Evolutionary conservation across 2,888 invertebrate genomes (phyloP).

Genomic region (Mayetiola destructor): DNA sequence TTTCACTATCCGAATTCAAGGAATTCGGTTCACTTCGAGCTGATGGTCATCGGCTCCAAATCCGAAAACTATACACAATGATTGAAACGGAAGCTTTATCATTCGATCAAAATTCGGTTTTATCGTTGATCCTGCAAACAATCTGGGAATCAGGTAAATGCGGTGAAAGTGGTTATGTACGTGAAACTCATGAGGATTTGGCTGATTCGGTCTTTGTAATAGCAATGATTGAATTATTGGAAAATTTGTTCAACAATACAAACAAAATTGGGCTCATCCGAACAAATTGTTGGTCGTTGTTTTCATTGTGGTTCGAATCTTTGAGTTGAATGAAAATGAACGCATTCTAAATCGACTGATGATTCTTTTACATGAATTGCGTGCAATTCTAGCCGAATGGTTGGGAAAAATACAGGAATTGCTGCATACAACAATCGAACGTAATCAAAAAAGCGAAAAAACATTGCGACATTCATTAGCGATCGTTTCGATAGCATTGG

Average conservation of each 20-base stretch:
- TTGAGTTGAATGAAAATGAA: background rate
- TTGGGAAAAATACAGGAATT: background rate
- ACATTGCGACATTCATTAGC: background rate
- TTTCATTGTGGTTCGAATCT: background rate
- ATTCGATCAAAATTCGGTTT: background rate
- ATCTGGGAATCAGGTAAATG: slow-evolving; percentile 1
- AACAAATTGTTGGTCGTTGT: background rate
- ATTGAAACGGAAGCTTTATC: slow-evolving; percentile 2
- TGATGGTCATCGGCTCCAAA: slow-evolving; percentile 1
- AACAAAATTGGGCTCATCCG: background rate
- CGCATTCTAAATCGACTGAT: background rate
- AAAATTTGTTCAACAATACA: background rate
- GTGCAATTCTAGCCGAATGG: background rate
- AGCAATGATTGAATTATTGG: background rate
- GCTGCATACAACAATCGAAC: background rate
- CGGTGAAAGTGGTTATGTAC: background rate
- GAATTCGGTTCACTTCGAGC: slow-evolving; percentile 7
- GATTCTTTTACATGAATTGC: background rate
- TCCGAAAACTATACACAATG: slow-evolving; percentile 7
- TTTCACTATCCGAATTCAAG: background rate
- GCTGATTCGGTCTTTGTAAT: background rate
- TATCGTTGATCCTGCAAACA: background rate
- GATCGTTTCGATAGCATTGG: background rate
- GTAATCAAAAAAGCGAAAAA: background rate
- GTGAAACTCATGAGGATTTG: background rate